phyloP scores from a whole-genome alignment of 2,888 invertebrate species.

The Pristionchus entomophagus region DNA sequence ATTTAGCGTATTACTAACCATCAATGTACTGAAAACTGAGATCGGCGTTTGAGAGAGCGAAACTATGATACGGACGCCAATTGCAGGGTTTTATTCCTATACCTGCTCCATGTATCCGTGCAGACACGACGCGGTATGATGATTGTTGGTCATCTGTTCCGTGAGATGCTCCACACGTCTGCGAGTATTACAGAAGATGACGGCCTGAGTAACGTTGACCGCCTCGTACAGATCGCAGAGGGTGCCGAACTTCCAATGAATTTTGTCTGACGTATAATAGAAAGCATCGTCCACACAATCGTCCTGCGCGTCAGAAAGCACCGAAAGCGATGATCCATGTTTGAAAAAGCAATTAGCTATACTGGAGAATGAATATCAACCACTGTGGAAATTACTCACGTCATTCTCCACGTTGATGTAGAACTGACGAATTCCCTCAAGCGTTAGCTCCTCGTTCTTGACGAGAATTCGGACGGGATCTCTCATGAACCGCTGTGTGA shows the following conservation, averaged over 20 bases:
- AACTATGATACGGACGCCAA: too few relatives aligned
- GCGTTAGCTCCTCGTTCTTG: conserved; percentile 93
- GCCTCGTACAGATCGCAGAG: conserved; percentile 98
- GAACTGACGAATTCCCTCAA: conserved; percentile 92
- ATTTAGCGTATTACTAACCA: too few relatives aligned
- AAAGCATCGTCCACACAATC: conserved; percentile 10
- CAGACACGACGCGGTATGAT: conserved; percentile 96
- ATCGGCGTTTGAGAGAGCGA: conserved; percentile 34
- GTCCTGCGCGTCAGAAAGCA: conserved; percentile 12
- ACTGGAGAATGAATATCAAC: not conserved
- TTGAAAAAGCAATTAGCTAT: conserved; percentile 32
- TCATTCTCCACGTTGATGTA: conserved; percentile 93
- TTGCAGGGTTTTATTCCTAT: too few relatives aligned
- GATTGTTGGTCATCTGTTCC: conserved; percentile 92
- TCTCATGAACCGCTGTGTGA: conserved; percentile 97
- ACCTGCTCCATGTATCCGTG: conserved; percentile 88
- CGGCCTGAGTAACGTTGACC: conserved; percentile 98
- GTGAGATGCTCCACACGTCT: conserved; percentile 98
- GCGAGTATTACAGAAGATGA: conserved; percentile 99
- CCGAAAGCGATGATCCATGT: not conserved
- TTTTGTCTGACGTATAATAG: not conserved
- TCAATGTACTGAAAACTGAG: not conserved
- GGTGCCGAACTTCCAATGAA: conserved; percentile 81
- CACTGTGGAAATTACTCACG: conserved; percentile 76
- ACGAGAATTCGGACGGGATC: conserved; percentile 96